phyloP scores from a whole-genome alignment of 2,113 vertebrate genomes.

The Oenanthe oenanthe region DNA sequence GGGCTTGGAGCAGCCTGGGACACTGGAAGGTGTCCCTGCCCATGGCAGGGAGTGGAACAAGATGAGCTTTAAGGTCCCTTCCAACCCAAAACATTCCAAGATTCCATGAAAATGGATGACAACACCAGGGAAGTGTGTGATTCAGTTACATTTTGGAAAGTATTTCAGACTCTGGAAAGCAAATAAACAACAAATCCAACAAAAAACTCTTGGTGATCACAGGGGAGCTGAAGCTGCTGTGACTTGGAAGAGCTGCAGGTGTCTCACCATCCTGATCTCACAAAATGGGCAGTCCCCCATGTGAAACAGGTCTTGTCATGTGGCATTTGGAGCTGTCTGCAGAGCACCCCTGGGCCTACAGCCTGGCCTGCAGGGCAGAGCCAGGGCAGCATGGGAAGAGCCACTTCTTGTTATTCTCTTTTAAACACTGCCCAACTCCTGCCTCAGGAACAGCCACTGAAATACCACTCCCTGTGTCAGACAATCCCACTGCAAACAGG shows the following conservation, averaged over 20 bases:
- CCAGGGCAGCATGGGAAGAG: accelerated
- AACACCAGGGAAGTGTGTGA: accelerated
- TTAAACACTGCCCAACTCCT: neutral
- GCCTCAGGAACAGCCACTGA: neutral
- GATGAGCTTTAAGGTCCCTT: neutral
- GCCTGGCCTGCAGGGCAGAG: accelerated
- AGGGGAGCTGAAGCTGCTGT: neutral
- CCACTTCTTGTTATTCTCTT: neutral
- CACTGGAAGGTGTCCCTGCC: neutral
- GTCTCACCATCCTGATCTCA: neutral
- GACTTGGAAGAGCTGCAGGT: neutral
- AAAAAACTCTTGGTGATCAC: neutral
- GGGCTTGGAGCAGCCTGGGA: accelerated
- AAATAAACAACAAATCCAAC: neutral
- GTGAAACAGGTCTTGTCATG: accelerated
- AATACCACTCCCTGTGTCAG: accelerated
- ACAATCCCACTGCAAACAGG: neutral
- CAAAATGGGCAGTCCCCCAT: neutral
- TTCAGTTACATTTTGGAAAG: neutral
- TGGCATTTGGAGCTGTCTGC: neutral
- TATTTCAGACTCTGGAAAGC: neutral
- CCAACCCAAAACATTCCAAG: neutral
- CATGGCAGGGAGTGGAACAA: neutral
- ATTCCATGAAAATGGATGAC: neutral
- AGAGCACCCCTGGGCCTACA: neutral